Conservation (phyloP, 2,888 invertebrate species). For the Volucella bombylans region DNA sequence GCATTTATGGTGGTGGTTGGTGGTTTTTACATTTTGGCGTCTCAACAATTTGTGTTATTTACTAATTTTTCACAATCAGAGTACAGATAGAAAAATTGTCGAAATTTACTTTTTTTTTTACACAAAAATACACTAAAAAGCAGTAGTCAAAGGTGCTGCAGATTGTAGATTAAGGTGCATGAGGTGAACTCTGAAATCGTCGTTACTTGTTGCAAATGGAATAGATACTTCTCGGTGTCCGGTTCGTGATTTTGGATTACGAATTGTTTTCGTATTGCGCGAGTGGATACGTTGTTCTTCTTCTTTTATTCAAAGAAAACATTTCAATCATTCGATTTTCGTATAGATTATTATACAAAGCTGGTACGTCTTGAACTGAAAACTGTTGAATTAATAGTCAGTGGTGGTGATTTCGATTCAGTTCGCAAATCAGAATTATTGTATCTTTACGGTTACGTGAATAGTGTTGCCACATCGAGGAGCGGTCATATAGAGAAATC, state of each 20-base stretch:
- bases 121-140: conserved; percentile 61
- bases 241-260: conserved; percentile 63
- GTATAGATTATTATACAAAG: too few species aligned
- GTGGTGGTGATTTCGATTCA: conserved; percentile 4
- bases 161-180: conserved; percentile 14
- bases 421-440: conserved; percentile 6
- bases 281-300: conserved; percentile 48
- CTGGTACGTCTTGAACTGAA: neutral
- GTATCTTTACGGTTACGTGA: conserved; percentile 64
- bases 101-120: conserved; percentile 40
- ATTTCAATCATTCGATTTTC: too few species aligned
- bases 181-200: conserved; percentile 59
- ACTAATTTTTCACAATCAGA: too few species aligned
- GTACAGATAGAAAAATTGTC: too few species aligned
- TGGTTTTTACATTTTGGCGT: neutral
- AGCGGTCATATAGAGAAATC: conserved; percentile 28
- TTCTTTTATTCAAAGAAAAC: too few species aligned
- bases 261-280: conserved; percentile 47
- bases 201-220: conserved; percentile 31
- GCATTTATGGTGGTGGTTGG: conserved; percentile 56
- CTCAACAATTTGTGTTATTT: too few species aligned
- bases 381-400: neutral
- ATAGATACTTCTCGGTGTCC: conserved; percentile 63
- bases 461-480: conserved; percentile 65
- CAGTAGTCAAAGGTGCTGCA: conserved; percentile 44